phyloP scores from a whole-genome alignment of 2,113 vertebrate species.

The Phaethon lepturus region DNA sequence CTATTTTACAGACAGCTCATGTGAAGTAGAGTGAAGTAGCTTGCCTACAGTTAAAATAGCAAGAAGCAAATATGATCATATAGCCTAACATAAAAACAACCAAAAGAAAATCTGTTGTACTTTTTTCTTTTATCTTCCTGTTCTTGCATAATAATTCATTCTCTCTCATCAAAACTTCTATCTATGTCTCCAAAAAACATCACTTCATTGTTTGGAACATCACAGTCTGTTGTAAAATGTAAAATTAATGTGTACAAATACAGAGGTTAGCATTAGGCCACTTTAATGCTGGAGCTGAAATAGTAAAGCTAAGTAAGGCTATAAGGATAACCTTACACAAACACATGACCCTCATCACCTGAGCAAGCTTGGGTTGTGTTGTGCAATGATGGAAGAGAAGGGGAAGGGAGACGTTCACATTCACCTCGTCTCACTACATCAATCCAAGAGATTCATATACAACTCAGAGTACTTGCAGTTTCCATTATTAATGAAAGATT shows the following conservation, averaged over 20 bases:
- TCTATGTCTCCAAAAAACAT: not conserved
- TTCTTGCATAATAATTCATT: not conserved
- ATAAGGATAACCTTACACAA: not conserved
- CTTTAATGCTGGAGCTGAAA: not conserved
- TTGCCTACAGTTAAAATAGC: not conserved
- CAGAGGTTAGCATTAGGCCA: not conserved
- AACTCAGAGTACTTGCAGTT: not conserved
- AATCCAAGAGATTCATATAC: not conserved
- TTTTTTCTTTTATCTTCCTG: not conserved
- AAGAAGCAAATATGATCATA: not conserved
- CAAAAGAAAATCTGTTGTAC: not conserved
- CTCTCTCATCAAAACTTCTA: not conserved
- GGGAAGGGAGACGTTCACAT: not conserved
- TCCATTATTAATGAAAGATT: not conserved
- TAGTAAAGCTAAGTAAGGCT: not conserved
- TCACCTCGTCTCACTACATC: not conserved
- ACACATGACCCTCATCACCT: fast-evolving
- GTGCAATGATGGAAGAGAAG: not conserved
- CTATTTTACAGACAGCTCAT: not conserved
- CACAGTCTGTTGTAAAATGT: not conserved
- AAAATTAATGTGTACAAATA: not conserved
- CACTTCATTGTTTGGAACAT: not conserved
- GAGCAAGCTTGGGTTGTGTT: not conserved
- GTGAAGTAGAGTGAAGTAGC: not conserved
- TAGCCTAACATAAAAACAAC: not conserved